Conservation (phyloP, 2,113 vertebrate species). For the Mola mola region DNA sequence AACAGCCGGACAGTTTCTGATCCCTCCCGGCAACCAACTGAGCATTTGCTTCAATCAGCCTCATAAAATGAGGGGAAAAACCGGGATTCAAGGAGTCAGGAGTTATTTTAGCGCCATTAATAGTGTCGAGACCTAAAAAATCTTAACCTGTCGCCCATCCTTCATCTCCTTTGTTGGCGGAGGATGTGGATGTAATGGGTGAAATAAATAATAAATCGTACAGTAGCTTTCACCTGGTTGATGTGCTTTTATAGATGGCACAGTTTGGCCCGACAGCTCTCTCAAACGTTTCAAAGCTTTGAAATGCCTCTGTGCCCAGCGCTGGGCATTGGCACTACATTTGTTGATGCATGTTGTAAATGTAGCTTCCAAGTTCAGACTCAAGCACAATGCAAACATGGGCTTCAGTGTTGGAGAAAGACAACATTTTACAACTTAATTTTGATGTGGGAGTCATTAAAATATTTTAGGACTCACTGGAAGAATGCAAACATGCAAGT, state of each 20-base stretch:
- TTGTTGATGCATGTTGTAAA: too few species aligned
- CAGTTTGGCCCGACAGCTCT: slow-evolving; percentile 1
- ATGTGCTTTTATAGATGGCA: too few species aligned
- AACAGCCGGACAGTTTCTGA: slow-evolving; percentile 33
- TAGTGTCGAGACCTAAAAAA: slow-evolving; percentile 15
- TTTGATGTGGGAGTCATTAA: too few species aligned
- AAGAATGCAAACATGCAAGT: too few species aligned
- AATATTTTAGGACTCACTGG: too few species aligned
- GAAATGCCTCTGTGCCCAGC: slow-evolving; percentile 25
- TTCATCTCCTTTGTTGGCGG: slow-evolving; percentile 15
- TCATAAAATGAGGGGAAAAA: too few species aligned
- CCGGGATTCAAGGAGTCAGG: too few species aligned
- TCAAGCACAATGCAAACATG: too few species aligned
- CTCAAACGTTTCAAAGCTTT: slow-evolving; percentile 20
- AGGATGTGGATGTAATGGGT: slow-evolving; percentile 17
- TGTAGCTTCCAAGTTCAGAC: too few species aligned
- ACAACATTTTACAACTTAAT: too few species aligned
- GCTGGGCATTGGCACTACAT: too few species aligned
- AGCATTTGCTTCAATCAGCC: slow-evolving; percentile 47
- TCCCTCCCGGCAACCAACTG: slow-evolving; percentile 14
- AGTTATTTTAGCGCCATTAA: background rate
- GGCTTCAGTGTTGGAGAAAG: too few species aligned
- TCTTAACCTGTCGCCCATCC: slow-evolving; percentile 14
- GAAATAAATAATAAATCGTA: slow-evolving; percentile 45
- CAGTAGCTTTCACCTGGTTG: slow-evolving; percentile 4